Percentiles rank a stretch among this genome's conserved stretches.
Evolutionary conservation across 2,888 invertebrate genomes (phyloP).

Genomic region (Brachylomia viminalis): DNA sequence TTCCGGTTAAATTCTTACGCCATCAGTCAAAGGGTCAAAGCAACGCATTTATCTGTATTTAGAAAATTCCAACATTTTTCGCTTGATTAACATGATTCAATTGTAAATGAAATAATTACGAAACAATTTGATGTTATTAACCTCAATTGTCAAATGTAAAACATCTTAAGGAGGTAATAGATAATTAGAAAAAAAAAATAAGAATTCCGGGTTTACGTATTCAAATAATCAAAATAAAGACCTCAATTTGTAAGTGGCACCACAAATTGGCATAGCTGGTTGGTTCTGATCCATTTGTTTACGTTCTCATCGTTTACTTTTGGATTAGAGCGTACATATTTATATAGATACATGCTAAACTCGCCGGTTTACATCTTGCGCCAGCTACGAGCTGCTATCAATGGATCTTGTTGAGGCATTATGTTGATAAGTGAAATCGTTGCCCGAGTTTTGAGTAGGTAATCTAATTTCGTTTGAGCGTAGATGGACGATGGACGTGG

Average conservation of each 20-base stretch:
- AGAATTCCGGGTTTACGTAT: background rate
- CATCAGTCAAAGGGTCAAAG: background rate
- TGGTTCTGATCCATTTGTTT: background rate
- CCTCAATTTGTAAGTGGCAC: background rate
- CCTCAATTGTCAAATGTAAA: background rate
- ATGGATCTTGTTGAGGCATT: conserved; percentile 64
- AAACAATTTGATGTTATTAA: background rate
- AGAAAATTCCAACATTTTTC: background rate
- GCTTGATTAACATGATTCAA: background rate
- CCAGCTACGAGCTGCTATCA: conserved; percentile 59
- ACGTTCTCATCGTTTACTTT: background rate
- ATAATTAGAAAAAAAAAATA: too few relatives aligned
- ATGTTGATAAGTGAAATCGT: conserved; percentile 46
- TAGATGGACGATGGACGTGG: background rate
- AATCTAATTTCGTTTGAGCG: background rate
- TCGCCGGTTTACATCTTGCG: conserved; percentile 33
- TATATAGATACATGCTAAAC: conserved; percentile 63
- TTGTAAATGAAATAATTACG: background rate
- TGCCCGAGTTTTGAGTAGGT: background rate
- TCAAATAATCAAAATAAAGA: background rate
- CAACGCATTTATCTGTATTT: background rate
- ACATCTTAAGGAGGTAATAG: background rate
- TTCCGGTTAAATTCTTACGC: too few relatives aligned
- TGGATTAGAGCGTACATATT: background rate
- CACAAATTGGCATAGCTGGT: background rate